phyloP scores from a whole-genome alignment of 23 tunicate species.

The Phallusia fumigata region DNA sequence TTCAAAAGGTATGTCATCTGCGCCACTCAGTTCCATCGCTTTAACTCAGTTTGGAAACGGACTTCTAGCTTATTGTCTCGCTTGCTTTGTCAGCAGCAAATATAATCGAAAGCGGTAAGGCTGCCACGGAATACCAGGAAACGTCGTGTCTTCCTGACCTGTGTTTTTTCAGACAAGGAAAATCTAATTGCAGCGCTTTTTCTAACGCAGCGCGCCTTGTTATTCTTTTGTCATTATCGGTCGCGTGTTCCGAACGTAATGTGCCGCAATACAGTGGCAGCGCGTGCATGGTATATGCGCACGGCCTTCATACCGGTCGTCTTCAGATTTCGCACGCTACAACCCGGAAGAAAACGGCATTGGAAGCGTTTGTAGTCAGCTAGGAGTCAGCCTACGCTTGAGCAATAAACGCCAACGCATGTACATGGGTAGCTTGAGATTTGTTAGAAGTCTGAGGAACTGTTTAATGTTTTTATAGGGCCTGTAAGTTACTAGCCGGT shows the following conservation, averaged over 20 bases:
- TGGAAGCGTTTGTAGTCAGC: not conserved
- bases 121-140: not conserved
- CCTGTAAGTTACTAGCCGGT: not conserved
- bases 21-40: no score
- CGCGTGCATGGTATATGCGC: not conserved
- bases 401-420: not conserved
- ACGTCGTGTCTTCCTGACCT: not conserved
- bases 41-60: not conserved
- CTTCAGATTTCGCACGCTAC: not conserved
- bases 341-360: not conserved
- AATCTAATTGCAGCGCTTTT: slow-evolving; percentile 10
- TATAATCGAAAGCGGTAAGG: not conserved
- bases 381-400: not conserved
- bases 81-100: not conserved
- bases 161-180: not conserved
- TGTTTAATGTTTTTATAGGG: not conserved
- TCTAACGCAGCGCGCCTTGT: not conserved
- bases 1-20: slow-evolving; percentile 3
- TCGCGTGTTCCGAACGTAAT: not conserved
- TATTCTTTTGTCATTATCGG: slow-evolving; percentile 5
- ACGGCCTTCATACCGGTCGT: not conserved
- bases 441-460: not conserved
- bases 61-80: not conserved
- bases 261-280: not conserved
- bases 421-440: not conserved